phyloP scores from a whole-genome alignment of 2,888 invertebrate species.

The Coleophora flavipennella region DNA sequence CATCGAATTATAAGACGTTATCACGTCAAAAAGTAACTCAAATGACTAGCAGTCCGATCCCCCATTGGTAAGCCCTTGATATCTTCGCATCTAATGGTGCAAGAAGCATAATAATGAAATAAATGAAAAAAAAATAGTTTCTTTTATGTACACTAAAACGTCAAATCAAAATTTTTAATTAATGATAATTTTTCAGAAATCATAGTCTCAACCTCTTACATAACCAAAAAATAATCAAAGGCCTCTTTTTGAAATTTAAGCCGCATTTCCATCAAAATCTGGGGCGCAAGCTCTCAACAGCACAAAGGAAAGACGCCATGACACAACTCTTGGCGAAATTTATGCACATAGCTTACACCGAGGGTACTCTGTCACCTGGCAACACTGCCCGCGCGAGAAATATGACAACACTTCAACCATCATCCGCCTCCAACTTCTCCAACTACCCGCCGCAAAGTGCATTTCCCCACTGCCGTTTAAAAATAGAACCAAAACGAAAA shows the following conservation, averaged over 20 bases:
- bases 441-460: conserved; percentile 4
- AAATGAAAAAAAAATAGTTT: too few relatives aligned
- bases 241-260: background rate
- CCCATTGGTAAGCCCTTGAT: too few relatives aligned
- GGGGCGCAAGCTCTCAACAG: conserved; percentile 27
- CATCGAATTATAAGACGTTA: too few relatives aligned
- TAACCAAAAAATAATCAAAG: conserved; percentile 2
- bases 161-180: too few relatives aligned
- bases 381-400: conserved; percentile 26
- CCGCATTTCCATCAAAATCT: conserved; percentile 3
- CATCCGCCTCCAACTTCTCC: background rate
- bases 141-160: too few relatives aligned
- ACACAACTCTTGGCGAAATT: conserved; percentile 47
- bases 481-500: too few relatives aligned
- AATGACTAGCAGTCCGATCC: too few relatives aligned
- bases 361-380: conserved; percentile 40
- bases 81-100: too few relatives aligned
- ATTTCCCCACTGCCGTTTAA: background rate
- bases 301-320: conserved; percentile 37
- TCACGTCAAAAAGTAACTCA: too few relatives aligned
- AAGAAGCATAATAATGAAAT: too few relatives aligned
- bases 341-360: conserved; percentile 61
- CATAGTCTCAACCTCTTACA: too few relatives aligned
- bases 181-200: too few relatives aligned
- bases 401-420: conserved; percentile 22